A percentile compares a stretch with the other conserved stretches of the same genome.
Conservation (phyloP, 1,140 invertebrate genomes). For the Caenorhabditis brenneri region DNA sequence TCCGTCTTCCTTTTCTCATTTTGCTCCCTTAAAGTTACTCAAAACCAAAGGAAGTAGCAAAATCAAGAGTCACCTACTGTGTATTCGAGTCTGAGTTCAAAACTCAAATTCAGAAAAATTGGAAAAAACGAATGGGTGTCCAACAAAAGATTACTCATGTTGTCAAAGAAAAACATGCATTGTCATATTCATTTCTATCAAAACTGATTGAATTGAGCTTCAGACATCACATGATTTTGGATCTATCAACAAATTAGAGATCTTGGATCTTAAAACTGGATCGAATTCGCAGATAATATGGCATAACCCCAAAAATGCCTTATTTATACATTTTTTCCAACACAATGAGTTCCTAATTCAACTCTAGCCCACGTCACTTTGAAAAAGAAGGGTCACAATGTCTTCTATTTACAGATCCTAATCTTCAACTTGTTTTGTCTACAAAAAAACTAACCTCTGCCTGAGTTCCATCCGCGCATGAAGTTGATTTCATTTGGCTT, state of each 20-base stretch:
- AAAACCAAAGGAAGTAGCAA: too few species aligned
- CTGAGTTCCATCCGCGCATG: background rate
- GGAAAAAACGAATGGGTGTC: too few species aligned
- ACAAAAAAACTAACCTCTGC: background rate
- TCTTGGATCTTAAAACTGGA: too few species aligned
- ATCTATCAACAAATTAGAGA: too few species aligned
- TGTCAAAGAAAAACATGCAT: too few species aligned
- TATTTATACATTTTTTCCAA: background rate
- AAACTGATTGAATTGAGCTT: background rate
- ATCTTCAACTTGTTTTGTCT: conserved; percentile 13
- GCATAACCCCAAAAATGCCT: background rate
- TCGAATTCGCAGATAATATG: too few species aligned
- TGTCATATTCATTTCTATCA: background rate
- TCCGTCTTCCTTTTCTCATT: background rate
- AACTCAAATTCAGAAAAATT: too few species aligned
- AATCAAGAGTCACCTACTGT: too few species aligned
- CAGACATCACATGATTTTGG: background rate
- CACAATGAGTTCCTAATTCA: background rate
- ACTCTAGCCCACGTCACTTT: background rate
- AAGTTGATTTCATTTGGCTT: conserved; percentile 3
- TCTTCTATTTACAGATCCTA: background rate
- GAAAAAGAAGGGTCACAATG: background rate
- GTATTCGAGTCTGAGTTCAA: too few species aligned
- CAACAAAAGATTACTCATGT: background rate
- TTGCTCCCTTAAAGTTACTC: too few species aligned